Base-by-base conservation (phyloP, 2,797 vertebrate species). In the Melanotaenia boesemani region DNA sequence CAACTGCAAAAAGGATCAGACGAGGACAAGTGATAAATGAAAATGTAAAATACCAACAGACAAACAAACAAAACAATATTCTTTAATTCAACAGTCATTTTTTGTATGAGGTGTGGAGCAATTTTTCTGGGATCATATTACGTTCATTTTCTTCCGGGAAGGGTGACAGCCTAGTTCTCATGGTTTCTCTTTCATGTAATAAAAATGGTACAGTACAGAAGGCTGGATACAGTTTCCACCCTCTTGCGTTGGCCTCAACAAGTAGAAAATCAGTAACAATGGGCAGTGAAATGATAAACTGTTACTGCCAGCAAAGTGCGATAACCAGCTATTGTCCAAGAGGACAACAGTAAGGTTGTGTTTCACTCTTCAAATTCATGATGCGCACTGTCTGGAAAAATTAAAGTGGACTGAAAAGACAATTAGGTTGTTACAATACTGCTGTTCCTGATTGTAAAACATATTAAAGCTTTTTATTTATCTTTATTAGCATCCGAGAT, bases 111-210 rank as follows among this genome's bases (percentile, higher is more conserved):
- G 72, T 77, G 64, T 74, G 52, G 89, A 81, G 72, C 32, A 64
- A 61, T 75, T 61, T 72, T 22, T 6, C 48, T 58, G 69, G 52
- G 83, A 89, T 94, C 83, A 71, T 80, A 67, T 95, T 92, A 91
- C 90, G 50, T 48, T 60, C 46, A 67, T 37, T 69, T 16, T 90
- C 83, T 87, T 88, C 58, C 16, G 67, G 89, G 83, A 90, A 55
- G 58, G 6, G 63, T 81, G 66, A 80, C 81, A 91, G 84, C 92
- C 93, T 82, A 93, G 86, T 95, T 95, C 94, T 94, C 94, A 95
- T 84, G 92, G 92, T 93, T 88, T 94, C 73, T 61, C 78, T 91
- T 94, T 91, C 93, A 89, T 79, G 71, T 78, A 66, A 66, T 84
- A 65, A 89, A 82, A 87, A 84, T 67, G 58, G 52, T 80, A 70